A percentile compares a stretch with the other conserved stretches of the same genome.
These are phyloP conservation scores for Haliclona indistincta DNA, from an alignment of 37 sponge, comb jelly and placozoan species.

Conservation along the genomic window DNA sequence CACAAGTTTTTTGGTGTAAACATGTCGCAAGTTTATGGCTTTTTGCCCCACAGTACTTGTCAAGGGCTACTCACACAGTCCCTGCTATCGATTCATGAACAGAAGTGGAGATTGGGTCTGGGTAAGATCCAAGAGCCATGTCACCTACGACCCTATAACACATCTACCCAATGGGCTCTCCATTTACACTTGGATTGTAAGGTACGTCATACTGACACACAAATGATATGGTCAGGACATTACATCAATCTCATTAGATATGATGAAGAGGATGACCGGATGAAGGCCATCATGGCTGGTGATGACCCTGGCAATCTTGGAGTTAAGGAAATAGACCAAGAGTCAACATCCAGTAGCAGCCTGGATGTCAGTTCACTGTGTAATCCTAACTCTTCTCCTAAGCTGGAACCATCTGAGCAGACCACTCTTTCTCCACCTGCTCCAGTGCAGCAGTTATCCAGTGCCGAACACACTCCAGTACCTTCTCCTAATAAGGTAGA, in stretches of 20 bases:
- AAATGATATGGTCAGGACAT: neutral
- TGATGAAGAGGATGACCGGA: slow-evolving; percentile 60
- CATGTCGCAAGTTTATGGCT: neutral
- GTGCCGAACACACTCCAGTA: neutral
- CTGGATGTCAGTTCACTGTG: slow-evolving; percentile 13
- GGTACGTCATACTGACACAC: slow-evolving; percentile 23
- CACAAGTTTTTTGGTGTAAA: neutral
- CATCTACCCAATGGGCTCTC: slow-evolving; percentile 64
- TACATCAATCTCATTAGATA: slow-evolving; percentile 35
- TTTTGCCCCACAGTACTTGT: slow-evolving; percentile 45
- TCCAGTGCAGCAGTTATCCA: neutral
- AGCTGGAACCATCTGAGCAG: neutral
- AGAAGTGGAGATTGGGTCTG: slow-evolving; percentile 77
- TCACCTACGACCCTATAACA: slow-evolving; percentile 50
- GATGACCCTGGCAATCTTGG: slow-evolving; percentile 27
- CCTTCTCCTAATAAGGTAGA: slow-evolving; percentile 2
- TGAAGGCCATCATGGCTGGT: slow-evolving; percentile 43
- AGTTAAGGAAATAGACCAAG: neutral
- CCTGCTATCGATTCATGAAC: slow-evolving; percentile 68
- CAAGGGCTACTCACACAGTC: slow-evolving; percentile 53
- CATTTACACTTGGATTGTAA: slow-evolving; percentile 78
- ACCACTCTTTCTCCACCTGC: neutral
- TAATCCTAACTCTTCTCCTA: slow-evolving; percentile 7
- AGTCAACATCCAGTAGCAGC: neutral
- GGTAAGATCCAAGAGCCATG: slow-evolving; percentile 51